Evolutionary conservation across 2,113 vertebrate genomes (phyloP).

Genomic region (Lota lota): DNA sequence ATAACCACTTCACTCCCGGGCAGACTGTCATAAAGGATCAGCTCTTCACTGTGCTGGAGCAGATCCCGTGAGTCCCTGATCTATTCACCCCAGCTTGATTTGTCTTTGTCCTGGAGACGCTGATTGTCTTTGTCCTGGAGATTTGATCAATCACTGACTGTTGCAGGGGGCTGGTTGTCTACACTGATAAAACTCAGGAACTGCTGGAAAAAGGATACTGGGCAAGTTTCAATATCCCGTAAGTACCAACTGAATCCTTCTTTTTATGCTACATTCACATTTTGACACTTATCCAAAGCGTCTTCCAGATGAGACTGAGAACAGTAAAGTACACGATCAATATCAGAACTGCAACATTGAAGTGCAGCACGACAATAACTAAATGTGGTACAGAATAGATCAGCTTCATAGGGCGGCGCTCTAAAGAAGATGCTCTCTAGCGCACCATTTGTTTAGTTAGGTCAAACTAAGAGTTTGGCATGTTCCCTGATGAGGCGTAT

Average conservation of each 20-base stretch:
- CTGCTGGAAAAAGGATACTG: conserved; percentile 86
- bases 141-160: neutral
- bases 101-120: neutral
- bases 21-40: conserved; percentile 30
- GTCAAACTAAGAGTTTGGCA: neutral
- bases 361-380: too few species aligned
- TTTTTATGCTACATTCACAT: too few species aligned
- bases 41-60: conserved; percentile 86
- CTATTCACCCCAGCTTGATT: neutral
- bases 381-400: too few species aligned
- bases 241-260: conserved; percentile 48
- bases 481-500: neutral
- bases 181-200: conserved; percentile 78
- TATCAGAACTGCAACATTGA: too few species aligned
- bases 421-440: too few species aligned
- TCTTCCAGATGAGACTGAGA: too few species aligned
- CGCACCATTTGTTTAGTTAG: too few species aligned
- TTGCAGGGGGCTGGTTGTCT: conserved; percentile 74
- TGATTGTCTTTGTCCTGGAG: neutral
- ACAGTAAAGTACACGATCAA: too few species aligned
- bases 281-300: too few species aligned
- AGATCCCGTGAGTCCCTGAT: conserved; percentile 85
- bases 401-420: too few species aligned
- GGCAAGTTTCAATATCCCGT: conserved; percentile 97
- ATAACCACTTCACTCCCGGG: conserved; percentile 78